phyloP scores from a whole-genome alignment of 2,797 vertebrate genomes.

The Odontamblyopus rebecca region DNA sequence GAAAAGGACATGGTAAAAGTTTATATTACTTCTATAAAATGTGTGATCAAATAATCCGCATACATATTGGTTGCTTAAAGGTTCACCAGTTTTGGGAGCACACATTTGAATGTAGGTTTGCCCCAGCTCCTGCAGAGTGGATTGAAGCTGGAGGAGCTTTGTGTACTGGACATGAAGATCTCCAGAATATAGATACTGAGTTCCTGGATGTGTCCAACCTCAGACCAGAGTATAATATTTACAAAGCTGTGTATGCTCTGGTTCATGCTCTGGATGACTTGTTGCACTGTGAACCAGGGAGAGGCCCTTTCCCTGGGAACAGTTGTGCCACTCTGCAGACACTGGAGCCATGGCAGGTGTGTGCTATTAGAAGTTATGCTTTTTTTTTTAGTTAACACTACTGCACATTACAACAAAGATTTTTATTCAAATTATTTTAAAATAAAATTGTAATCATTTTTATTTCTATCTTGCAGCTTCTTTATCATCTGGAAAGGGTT shows the following conservation, averaged over 20 bases:
- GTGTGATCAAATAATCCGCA: background rate
- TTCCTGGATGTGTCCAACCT: conserved; percentile 65
- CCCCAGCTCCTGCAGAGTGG: conserved; percentile 20
- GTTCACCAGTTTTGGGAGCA: conserved; percentile 61
- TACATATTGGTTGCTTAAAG: conserved; percentile 18
- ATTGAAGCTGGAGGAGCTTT: conserved; percentile 22
- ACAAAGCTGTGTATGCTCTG: conserved; percentile 73
- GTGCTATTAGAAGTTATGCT: background rate
- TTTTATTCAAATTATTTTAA: background rate
- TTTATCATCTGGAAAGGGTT: conserved; percentile 1
- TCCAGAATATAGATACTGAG: conserved; percentile 33
- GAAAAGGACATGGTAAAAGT: conserved; percentile 44
- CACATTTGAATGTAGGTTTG: conserved; percentile 56
- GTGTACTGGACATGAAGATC: conserved; percentile 60
- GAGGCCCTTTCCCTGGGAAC: conserved; percentile 58
- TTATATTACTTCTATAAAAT: background rate
- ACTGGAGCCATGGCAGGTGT: conserved; percentile 73
- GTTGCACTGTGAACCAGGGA: conserved; percentile 56
- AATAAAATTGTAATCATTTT: background rate
- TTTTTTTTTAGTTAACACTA: background rate
- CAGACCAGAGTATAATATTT: conserved; percentile 62
- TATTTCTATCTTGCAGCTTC: background rate
- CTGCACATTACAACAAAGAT: background rate
- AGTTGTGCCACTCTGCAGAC: conserved; percentile 59
- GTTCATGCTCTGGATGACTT: conserved; percentile 68